Conservation (phyloP, 2,888 invertebrate genomes). For the Rosalia funebris region DNA sequence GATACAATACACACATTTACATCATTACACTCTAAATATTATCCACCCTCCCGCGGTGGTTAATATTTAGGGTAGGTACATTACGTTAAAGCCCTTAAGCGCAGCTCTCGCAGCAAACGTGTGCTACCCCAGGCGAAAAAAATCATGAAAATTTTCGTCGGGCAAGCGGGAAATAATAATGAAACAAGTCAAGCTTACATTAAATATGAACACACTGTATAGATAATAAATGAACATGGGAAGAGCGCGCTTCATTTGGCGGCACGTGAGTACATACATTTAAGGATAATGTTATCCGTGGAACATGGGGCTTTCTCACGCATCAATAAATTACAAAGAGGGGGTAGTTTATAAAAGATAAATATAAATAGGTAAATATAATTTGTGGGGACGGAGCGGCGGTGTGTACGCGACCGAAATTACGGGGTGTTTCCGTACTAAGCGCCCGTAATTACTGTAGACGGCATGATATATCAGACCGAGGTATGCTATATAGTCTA, state of each 20-base stretch:
- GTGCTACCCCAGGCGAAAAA: slow-evolving; percentile 20
- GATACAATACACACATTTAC: too few species aligned
- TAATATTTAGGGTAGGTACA: too few species aligned
- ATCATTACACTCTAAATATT: too few species aligned
- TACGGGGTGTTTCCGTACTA: not conserved
- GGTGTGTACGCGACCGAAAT: not conserved
- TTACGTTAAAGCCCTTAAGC: too few species aligned
- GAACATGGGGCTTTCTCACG: slow-evolving; percentile 38
- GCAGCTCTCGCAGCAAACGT: not conserved
- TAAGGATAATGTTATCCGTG: slow-evolving; percentile 34
- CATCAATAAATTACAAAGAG: slow-evolving; percentile 46
- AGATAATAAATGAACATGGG: slow-evolving; percentile 41
- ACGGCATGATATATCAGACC: too few species aligned
- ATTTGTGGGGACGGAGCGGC: slow-evolving; percentile 38
- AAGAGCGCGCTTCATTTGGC: slow-evolving; percentile 41
- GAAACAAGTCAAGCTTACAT: slow-evolving; percentile 36
- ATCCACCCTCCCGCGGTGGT: too few species aligned
- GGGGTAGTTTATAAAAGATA: slow-evolving; percentile 47
- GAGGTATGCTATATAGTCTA: too few species aligned
- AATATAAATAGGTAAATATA: slow-evolving; percentile 48
- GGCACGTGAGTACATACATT: slow-evolving; percentile 43
- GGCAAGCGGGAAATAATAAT: slow-evolving; percentile 33
- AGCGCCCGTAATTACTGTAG: not conserved
- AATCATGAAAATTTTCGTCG: slow-evolving; percentile 17
- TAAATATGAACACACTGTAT: slow-evolving; percentile 42